Conservation (phyloP, 2,797 vertebrate species). For the Sebastes dallii region DNA sequence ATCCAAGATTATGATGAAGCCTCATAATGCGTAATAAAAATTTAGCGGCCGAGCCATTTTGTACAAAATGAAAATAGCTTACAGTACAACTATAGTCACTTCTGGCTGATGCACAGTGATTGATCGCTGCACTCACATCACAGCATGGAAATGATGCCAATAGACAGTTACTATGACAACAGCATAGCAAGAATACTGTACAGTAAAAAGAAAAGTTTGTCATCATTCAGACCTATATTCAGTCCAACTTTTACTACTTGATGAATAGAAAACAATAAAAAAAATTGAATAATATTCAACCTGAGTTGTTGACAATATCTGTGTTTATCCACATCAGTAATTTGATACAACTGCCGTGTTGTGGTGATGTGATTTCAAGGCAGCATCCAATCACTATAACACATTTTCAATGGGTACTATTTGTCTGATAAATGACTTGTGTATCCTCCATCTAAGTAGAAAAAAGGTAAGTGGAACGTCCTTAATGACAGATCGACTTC, state of each 20-base stretch:
- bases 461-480: conserved; percentile 3
- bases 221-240: background rate
- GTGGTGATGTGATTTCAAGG: background rate
- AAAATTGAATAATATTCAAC: background rate
- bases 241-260: background rate
- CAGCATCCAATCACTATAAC: background rate
- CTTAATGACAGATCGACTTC: conserved; percentile 19
- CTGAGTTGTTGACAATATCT: background rate
- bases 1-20: background rate
- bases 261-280: background rate
- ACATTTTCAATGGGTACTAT: background rate
- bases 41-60: background rate
- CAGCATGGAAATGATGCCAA: background rate
- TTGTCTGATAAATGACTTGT: background rate
- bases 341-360: background rate
- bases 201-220: background rate
- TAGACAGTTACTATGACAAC: background rate
- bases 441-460: background rate
- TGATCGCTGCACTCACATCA: background rate
- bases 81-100: background rate
- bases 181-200: background rate
- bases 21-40: background rate
- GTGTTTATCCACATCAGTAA: background rate
- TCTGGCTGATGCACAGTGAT: background rate
- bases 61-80: background rate